These are phyloP conservation scores for Actenoides lindsayi DNA, from an alignment of 2,113 vertebrate genomes.

Conservation along the genomic window DNA sequence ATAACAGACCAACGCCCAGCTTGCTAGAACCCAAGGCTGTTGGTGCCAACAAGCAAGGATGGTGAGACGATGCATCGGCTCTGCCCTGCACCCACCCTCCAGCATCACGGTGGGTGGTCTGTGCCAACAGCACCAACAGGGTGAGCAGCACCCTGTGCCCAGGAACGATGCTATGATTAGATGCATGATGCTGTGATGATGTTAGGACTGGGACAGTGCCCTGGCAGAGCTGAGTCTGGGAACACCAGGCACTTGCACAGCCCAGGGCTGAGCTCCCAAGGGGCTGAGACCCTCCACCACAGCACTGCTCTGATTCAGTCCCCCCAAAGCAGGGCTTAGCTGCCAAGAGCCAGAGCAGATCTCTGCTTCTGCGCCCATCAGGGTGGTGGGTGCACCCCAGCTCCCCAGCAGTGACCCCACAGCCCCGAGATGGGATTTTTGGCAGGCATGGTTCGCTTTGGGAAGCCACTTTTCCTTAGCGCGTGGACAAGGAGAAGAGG, in stretches of 20 bases:
- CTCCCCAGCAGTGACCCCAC: accelerated
- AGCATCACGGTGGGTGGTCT: neutral
- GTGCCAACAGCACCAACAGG: neutral
- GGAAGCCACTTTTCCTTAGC: neutral
- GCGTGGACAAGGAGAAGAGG: neutral
- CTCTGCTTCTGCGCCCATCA: neutral
- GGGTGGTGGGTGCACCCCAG: neutral
- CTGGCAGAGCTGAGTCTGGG: neutral
- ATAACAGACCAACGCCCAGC: neutral
- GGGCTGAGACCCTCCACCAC: neutral
- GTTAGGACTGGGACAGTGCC: neutral
- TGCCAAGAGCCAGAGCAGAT: neutral
- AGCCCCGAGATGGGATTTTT: neutral
- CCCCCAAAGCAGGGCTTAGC: neutral
- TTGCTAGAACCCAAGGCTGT: neutral
- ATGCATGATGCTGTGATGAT: neutral
- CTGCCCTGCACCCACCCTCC: neutral
- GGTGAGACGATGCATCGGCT: neutral
- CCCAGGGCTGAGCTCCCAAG: neutral
- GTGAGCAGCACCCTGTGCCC: neutral
- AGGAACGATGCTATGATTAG: too few relatives aligned
- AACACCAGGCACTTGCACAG: neutral
- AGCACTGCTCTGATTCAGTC: neutral
- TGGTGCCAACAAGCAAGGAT: neutral
- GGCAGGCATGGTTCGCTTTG: accelerated